A percentile compares a stretch with the other conserved stretches of the same genome.
phyloP scores from a whole-genome alignment of 2,888 invertebrate genomes.

The Scaeva pyrastri region DNA sequence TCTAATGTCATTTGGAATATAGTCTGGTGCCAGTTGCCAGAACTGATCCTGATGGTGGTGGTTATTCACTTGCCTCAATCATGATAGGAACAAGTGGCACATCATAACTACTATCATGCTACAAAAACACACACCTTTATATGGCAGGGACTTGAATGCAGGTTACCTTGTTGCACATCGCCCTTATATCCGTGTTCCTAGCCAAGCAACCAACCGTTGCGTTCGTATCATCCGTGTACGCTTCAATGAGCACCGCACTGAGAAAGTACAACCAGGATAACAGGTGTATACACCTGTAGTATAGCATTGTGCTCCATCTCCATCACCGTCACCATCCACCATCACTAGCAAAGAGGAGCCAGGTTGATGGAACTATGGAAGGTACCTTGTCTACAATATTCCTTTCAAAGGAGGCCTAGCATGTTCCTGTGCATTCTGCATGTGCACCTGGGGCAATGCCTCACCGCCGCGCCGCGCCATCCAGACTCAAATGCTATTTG shows the following conservation, averaged over 20 bases:
- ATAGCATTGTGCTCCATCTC: slow-evolving; percentile 14
- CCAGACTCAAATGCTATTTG: slow-evolving; percentile 46
- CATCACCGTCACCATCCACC: too few relatives aligned
- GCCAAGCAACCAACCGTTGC: slow-evolving; percentile 30
- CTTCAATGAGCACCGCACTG: slow-evolving; percentile 57
- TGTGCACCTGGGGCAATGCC: slow-evolving; percentile 45
- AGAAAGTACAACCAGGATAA: slow-evolving; percentile 63
- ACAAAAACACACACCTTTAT: slow-evolving; percentile 14
- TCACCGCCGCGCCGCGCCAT: slow-evolving; percentile 3
- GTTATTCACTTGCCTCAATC: slow-evolving; percentile 58
- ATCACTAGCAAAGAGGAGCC: not conserved
- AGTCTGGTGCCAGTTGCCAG: slow-evolving; percentile 29
- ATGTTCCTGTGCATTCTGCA: not conserved
- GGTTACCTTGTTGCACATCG: slow-evolving; percentile 42
- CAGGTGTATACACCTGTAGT: slow-evolving; percentile 65
- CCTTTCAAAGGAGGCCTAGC: slow-evolving; percentile 29
- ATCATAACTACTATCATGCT: slow-evolving; percentile 52
- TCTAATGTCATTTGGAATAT: slow-evolving; percentile 63
- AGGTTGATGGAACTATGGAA: not conserved
- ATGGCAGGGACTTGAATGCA: slow-evolving; percentile 16
- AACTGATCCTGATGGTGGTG: slow-evolving; percentile 17
- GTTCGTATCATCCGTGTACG: slow-evolving; percentile 54
- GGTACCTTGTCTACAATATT: slow-evolving; percentile 25
- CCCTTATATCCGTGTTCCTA: slow-evolving; percentile 9
- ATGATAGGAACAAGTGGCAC: slow-evolving; percentile 67